Base-by-base conservation (phyloP, 2,888 invertebrate genomes). In the Cerastis leucographa region DNA sequence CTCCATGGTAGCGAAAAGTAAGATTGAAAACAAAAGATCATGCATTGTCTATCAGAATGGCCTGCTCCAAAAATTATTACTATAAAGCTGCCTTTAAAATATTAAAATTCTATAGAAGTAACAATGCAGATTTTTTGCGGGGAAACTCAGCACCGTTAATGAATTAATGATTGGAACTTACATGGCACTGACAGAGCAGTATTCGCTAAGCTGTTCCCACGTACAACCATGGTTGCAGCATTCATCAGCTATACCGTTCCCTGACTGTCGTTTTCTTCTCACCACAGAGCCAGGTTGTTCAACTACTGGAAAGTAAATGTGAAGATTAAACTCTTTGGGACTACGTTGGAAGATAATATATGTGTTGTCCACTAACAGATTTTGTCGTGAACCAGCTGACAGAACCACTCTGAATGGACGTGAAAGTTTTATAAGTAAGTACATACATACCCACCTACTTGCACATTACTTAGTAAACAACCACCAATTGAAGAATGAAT, bases 221-320 rank as follows among this genome's bases (percentile, higher is more conserved):
- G 94, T 95, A 88, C 96, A 96, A 17, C 95, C 95, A 78, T 92
- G 91, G 46, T 92, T 91, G 88, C 96, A 96, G 90, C 96, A 96
- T 88, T 96, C 94, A 85, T 96, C 96, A 51, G 95, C 96, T 82
- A 96, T 96, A 78, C 96, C 83, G 56, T 71, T 85, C 40, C 71
- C 95, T 59, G 93, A 90, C 75, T 95, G 93, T 81, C 96, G 91
- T 89, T 92, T 94, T 82, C 94, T 93, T 75, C 96, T 90, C 77
- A 92, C 90, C 65, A 90, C 87, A 25, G 92, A 89, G 25, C 94
- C 93, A 42, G 94, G 93, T 83, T 96, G 96, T 87, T 96, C 96
- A 80, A 96, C 94, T 89, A 95, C 95, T 95, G 91, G 49, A 93
- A 91, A 84, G 76, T 75, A 69, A 65, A 49, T 72, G 25, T 65